phyloP scores from a whole-genome alignment of 2,797 vertebrate genomes.

The Apogon hyalosoma region DNA sequence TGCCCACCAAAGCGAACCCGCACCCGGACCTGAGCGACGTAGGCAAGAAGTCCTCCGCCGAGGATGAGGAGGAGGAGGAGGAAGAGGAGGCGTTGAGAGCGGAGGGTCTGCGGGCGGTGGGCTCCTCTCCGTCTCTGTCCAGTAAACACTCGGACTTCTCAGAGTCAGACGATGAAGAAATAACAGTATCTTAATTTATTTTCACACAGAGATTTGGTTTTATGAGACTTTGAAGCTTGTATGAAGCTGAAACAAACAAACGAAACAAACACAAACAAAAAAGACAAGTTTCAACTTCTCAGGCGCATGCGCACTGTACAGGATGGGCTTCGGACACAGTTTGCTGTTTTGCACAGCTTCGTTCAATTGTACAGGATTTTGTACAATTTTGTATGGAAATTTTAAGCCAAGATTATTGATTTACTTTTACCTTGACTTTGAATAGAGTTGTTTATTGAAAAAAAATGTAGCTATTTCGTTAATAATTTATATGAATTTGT shows the following conservation, averaged over 20 bases:
- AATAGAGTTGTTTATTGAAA: constrained; percentile 84
- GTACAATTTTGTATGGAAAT: constrained; percentile 96
- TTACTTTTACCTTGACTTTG: constrained; percentile 77
- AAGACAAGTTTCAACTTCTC: constrained; percentile 30
- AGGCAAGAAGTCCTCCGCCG: constrained; percentile 90
- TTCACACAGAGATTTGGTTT: background rate
- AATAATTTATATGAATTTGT: constrained; percentile 98
- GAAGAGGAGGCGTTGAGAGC: constrained; percentile 71
- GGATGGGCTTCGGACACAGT: constrained; percentile 78
- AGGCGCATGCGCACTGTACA: constrained; percentile 62
- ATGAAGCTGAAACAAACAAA: no score
- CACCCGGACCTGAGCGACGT: constrained; percentile 97
- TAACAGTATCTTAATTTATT: constrained; percentile 92
- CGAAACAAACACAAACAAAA: background rate
- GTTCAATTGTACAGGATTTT: constrained; percentile 93
- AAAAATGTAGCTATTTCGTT: constrained; percentile 88
- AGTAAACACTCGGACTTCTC: constrained; percentile 96
- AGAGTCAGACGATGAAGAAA: constrained; percentile 94
- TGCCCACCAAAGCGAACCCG: constrained; percentile 96
- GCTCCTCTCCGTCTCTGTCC: constrained; percentile 87
- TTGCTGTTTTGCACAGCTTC: constrained; percentile 94
- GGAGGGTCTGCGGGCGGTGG: constrained; percentile 74
- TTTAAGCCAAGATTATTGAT: constrained; percentile 93
- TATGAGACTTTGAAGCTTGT: constrained; percentile 51
- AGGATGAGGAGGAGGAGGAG: constrained; percentile 83